Evolutionary conservation across 1,140 invertebrate genomes (phyloP).

Genomic region (Trachelipus rathkii): DNA sequence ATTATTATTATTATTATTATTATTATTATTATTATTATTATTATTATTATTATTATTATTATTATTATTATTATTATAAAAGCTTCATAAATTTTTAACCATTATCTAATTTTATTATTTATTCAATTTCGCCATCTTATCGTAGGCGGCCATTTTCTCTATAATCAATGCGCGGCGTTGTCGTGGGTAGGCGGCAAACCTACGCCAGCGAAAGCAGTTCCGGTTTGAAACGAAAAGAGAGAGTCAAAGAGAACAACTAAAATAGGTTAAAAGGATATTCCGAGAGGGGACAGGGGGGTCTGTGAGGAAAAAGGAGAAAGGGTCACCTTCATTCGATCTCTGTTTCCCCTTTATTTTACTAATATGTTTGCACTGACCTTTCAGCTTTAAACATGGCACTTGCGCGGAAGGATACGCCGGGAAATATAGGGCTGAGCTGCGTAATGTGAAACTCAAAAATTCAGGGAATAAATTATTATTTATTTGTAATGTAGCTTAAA

Average conservation of each 20-base stretch:
- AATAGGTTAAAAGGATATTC: not conserved
- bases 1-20: too few relatives aligned
- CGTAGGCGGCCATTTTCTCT: not conserved
- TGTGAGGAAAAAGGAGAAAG: not conserved
- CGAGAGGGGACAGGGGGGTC: not conserved
- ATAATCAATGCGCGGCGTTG: not conserved
- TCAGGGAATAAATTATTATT: too few relatives aligned
- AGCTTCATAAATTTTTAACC: too few relatives aligned
- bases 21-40: too few relatives aligned
- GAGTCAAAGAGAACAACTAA: not conserved
- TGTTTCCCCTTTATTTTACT: slow-evolving; percentile 1
- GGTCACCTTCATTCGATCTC: not conserved
- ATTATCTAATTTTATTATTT: too few relatives aligned
- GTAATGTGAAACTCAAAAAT: too few relatives aligned
- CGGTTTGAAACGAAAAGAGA: not conserved
- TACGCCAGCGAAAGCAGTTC: not conserved
- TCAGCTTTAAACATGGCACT: not conserved
- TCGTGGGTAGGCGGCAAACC: not conserved
- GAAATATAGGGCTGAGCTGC: not conserved
- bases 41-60: too few relatives aligned
- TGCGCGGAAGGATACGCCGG: not conserved
- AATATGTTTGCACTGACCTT: not conserved
- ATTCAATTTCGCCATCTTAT: slow-evolving; percentile 5
- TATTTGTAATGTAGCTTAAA: too few relatives aligned
- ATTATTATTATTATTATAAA: too few relatives aligned